Conservation (phyloP, 1,140 invertebrate species). For the Nephotettix cincticeps region DNA sequence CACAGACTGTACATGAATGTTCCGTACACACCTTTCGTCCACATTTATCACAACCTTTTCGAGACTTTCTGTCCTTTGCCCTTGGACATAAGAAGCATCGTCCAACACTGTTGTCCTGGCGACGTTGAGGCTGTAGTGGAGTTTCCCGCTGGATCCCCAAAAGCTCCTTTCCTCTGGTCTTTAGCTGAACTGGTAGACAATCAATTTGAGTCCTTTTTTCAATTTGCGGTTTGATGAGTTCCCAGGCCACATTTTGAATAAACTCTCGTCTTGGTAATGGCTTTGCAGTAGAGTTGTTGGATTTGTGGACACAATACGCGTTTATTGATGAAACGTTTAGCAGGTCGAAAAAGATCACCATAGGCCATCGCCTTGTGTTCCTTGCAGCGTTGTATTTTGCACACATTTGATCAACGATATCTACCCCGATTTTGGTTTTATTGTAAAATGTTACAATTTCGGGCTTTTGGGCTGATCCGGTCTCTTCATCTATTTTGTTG, state of each 20-base stretch:
- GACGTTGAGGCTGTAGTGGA: neutral
- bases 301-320: neutral
- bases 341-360: slow-evolving; percentile 33
- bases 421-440: slow-evolving; percentile 46
- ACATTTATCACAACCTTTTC: slow-evolving; percentile 18
- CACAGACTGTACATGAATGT: slow-evolving; percentile 3
- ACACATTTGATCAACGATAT: slow-evolving; percentile 40
- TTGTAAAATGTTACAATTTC: slow-evolving; percentile 45
- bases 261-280: neutral
- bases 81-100: slow-evolving; percentile 16
- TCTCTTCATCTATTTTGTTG: slow-evolving; percentile 28
- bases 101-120: slow-evolving; percentile 3
- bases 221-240: slow-evolving; percentile 17
- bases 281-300: slow-evolving; percentile 8
- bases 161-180: neutral
- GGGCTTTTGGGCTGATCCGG: slow-evolving; percentile 37
- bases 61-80: neutral
- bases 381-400: too few relatives aligned
- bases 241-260: neutral
- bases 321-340: slow-evolving; percentile 25
- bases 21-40: slow-evolving; percentile 13
- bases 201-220: neutral
- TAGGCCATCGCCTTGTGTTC: slow-evolving; percentile 34
- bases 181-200: slow-evolving; percentile 5
- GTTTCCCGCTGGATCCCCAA: neutral